phyloP scores from a whole-genome alignment of 2,888 invertebrate species.

The Steinernema scapterisci region DNA sequence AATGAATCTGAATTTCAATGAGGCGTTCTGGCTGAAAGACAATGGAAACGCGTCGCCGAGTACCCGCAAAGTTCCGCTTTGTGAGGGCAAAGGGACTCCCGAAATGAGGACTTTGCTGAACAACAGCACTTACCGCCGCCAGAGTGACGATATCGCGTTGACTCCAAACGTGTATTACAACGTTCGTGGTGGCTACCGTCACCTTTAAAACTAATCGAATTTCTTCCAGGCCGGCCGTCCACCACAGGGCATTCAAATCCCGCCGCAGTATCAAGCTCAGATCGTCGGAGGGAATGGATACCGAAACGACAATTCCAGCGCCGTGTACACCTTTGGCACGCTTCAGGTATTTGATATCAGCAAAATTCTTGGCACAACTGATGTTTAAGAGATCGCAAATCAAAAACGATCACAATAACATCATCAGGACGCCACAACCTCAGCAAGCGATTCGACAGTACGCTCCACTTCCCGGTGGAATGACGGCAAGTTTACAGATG shows the following conservation, averaged over 20 bases:
- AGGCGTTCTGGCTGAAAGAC: conserved; percentile 67
- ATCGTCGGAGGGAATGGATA: conserved; percentile 4
- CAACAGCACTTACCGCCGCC: conserved; percentile 17
- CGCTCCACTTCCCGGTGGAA: not conserved
- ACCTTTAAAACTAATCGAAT: conserved; percentile 30
- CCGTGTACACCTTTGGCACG: conserved; percentile 19
- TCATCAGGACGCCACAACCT: not conserved
- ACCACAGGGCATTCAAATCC: conserved; percentile 7
- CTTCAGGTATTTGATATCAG: not conserved
- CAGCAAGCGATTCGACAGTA: conserved; percentile 23
- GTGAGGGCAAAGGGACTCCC: conserved; percentile 2
- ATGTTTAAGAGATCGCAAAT: not conserved
- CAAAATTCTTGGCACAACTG: not conserved
- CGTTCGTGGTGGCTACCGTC: conserved; percentile 12
- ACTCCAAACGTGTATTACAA: conserved; percentile 23
- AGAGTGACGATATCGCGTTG: conserved; percentile 18
- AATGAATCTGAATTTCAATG: conserved; percentile 58
- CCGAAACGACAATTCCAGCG: conserved; percentile 10
- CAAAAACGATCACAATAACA: conserved; percentile 4
- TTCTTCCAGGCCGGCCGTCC: conserved; percentile 1
- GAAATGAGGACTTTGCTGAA: conserved; percentile 25
- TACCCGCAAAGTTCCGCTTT: not conserved
- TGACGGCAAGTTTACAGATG: not conserved
- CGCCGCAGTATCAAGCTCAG: conserved; percentile 26
- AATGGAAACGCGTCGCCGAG: conserved; percentile 37